phyloP scores from a whole-genome alignment of 2,113 vertebrate genomes.

The Balaeniceps rex region DNA sequence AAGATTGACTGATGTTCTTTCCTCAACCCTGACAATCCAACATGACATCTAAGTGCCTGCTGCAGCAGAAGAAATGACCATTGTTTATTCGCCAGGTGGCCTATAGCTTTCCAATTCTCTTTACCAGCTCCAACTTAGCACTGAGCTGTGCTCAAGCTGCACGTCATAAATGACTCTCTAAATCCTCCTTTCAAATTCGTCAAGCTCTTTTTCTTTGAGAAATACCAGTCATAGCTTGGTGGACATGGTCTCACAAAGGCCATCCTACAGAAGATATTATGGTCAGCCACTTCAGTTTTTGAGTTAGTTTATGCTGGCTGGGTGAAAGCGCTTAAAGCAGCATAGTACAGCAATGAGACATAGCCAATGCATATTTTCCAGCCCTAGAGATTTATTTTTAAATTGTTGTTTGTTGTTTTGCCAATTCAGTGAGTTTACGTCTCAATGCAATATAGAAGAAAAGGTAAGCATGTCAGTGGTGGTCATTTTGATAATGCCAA shows the following conservation, averaged over 20 bases:
- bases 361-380: neutral
- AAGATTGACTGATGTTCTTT: neutral
- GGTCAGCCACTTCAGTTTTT: neutral
- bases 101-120: neutral
- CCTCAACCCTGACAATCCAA: neutral
- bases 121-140: neutral
- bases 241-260: neutral
- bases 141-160: neutral
- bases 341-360: neutral
- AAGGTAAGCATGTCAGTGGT: neutral
- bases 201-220: neutral
- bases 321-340: neutral
- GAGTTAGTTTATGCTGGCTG: neutral
- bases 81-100: neutral
- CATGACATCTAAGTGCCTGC: neutral
- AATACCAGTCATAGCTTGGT: neutral
- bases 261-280: neutral
- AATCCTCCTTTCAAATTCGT: neutral
- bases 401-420: neutral
- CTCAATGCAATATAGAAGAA: neutral
- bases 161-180: neutral
- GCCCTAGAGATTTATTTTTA: neutral
- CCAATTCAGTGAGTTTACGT: neutral
- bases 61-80: neutral
- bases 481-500: neutral